Conservation (phyloP, 2,797 vertebrate species). For the Babyrousa celebensis region DNA sequence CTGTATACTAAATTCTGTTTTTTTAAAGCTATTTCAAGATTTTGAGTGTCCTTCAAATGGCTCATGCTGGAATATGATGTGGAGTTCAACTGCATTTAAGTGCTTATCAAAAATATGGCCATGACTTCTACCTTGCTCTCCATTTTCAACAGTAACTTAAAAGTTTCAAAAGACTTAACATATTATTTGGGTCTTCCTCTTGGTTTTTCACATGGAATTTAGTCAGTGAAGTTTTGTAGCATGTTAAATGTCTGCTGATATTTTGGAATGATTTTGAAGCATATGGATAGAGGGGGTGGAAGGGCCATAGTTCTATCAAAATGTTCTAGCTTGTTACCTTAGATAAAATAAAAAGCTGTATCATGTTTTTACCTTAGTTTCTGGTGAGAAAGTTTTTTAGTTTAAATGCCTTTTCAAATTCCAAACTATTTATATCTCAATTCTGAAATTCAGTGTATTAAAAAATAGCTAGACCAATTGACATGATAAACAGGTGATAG, state of each 20-base stretch:
- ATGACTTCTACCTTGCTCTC: background rate
- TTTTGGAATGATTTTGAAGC: constrained; percentile 7
- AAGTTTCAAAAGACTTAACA: constrained; percentile 13
- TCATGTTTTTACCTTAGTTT: constrained; percentile 48
- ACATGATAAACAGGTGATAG: constrained; percentile 42
- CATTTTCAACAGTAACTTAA: constrained; percentile 47
- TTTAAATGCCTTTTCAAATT: constrained; percentile 36
- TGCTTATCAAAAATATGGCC: constrained; percentile 59
- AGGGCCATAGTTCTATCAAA: constrained; percentile 16
- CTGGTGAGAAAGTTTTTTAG: constrained; percentile 2
- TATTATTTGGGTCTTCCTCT: background rate
- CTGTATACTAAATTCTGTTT: background rate
- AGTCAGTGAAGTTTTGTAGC: constrained; percentile 50
- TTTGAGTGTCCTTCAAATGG: constrained; percentile 49
- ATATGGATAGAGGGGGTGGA: constrained; percentile 2
- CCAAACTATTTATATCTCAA: constrained; percentile 42
- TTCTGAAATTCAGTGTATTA: constrained; percentile 51
- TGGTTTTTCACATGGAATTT: constrained; percentile 40
- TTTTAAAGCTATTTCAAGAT: constrained; percentile 28
- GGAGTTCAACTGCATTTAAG: constrained; percentile 34
- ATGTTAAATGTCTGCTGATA: constrained; percentile 40
- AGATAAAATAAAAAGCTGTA: constrained; percentile 52
- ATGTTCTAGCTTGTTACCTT: constrained; percentile 61
- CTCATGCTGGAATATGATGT: background rate
- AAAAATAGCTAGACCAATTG: constrained; percentile 27